Evolutionary conservation across 2,888 invertebrate genomes (phyloP), one percentile per base, ranked within the genome.

Genomic region (Drosophila infuscata): DNA sequence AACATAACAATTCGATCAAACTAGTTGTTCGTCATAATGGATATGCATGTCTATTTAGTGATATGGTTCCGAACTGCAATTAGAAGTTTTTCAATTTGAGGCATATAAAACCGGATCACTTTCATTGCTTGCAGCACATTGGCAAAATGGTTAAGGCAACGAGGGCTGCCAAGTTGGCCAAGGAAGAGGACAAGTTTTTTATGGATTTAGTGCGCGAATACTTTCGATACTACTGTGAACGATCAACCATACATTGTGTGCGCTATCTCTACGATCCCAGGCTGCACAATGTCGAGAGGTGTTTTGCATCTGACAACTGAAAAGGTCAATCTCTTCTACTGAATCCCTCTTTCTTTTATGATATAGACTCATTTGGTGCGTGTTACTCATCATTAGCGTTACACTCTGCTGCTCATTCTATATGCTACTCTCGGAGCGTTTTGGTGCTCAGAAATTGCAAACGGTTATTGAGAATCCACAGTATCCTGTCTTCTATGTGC

Each of bases 391-490:
- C 11, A 54, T 79, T 4, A 90, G 92, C 49, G 60, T 91, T 3
- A 74, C 73, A 3, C 59, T 91, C 0, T 91, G 91, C 12, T 74
- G 83, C 11, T 73, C 75, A 9, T 85, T 89, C 0, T 92, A 88
- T 32, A 29, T 89, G 9, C 49, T 89, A 3, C 76, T 93, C 3
- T 82, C 91, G 4, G 79, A 90, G 17, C 88, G 91, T 9, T 93
- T 82, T 60, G 86, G 81, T 8, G 75, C 84, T 1, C 87, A 91
- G 60, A 84, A 91, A n/a, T 61, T 92, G 15, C 83, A 91, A 43
- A 93, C 93, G 0, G 92, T 93, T 3, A 91, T 93, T 35, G 92
- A 93, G 54, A 87, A 92, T 73, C 91, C 93, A 0, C 92, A 92
- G 59, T 92, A 85, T 79, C 92, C 93, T 0, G 91, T 93, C 0